phyloP scores from a whole-genome alignment of 2,888 invertebrate species.

The Drosophila lacicola region DNA sequence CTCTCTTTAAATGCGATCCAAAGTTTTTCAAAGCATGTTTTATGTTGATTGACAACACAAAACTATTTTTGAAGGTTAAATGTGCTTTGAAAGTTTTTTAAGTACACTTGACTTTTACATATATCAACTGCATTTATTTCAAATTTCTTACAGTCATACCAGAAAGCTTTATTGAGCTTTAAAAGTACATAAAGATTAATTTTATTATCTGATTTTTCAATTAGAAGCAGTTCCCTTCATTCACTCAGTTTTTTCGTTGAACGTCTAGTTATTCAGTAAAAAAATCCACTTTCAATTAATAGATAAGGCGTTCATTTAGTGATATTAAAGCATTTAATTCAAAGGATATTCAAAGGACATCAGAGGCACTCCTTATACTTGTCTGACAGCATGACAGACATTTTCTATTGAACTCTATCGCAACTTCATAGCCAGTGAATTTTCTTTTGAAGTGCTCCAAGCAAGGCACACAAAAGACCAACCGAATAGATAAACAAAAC shows the following conservation, averaged over 20 bases:
- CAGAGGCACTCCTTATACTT: neutral
- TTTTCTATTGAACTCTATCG: constrained; percentile 40
- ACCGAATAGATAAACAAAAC: constrained; percentile 57
- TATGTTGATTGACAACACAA: no score
- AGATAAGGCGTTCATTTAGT: constrained; percentile 2
- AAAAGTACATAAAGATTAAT: neutral
- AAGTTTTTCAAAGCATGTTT: no score
- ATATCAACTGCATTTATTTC: no score
- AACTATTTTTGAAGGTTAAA: neutral
- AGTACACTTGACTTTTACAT: no score
- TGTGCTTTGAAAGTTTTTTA: neutral
- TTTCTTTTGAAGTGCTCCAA: constrained; percentile 53
- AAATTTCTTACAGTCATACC: no score
- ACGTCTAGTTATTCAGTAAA: neutral
- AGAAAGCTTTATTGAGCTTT: neutral
- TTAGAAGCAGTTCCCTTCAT: neutral
- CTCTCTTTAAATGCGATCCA: no score
- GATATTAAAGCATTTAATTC: constrained; percentile 9
- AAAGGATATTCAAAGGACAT: neutral
- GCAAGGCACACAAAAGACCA: constrained; percentile 48
- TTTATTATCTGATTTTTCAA: neutral
- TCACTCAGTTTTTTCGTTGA: neutral
- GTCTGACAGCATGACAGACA: constrained; percentile 28
- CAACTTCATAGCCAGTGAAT: constrained; percentile 51
- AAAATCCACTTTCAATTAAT: neutral